Evolutionary conservation across 2,797 vertebrate genomes (phyloP).

Genomic region (Enteromius unitaeniatus): DNA sequence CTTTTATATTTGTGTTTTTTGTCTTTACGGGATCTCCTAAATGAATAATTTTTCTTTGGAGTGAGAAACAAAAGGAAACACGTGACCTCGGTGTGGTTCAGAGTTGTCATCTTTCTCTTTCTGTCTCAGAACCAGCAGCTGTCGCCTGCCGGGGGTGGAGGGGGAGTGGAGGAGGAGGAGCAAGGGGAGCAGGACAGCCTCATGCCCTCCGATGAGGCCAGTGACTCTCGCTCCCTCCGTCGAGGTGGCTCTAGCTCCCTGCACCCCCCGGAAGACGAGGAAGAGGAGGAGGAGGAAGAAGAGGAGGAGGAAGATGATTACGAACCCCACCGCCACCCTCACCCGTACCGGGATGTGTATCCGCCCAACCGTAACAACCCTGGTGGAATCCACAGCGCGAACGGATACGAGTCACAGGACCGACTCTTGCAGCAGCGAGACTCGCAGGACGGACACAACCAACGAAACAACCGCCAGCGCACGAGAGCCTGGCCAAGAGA

Average conservation of each 20-base stretch:
- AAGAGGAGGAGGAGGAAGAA: constrained; percentile 63
- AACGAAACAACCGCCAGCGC: constrained; percentile 92
- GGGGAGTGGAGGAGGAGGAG: constrained; percentile 71
- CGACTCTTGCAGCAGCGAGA: constrained; percentile 84
- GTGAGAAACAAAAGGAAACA: constrained; percentile 43
- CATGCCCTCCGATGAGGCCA: constrained; percentile 93
- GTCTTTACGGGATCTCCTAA: constrained; percentile 38
- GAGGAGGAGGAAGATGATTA: constrained; percentile 75
- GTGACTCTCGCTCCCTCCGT: constrained; percentile 86
- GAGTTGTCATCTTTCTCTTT: constrained; percentile 15
- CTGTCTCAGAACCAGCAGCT: constrained; percentile 77
- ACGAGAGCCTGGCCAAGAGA: constrained; percentile 93
- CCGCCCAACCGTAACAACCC: constrained; percentile 86
- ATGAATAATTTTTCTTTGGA: constrained; percentile 58
- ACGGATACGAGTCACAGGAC: constrained; percentile 88
- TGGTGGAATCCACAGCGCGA: constrained; percentile 83
- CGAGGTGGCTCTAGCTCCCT: constrained; percentile 84
- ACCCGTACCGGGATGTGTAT: constrained; percentile 89
- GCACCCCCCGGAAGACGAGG: constrained; percentile 81
- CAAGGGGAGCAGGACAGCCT: constrained; percentile 91
- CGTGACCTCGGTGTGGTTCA: constrained; percentile 38
- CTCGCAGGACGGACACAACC: constrained; percentile 87
- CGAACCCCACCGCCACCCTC: constrained; percentile 73
- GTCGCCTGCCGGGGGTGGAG: constrained; percentile 72
- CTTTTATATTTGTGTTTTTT: constrained; percentile 41